Conservation (phyloP, 1,140 invertebrate species). For the Kradibia gibbosae region DNA sequence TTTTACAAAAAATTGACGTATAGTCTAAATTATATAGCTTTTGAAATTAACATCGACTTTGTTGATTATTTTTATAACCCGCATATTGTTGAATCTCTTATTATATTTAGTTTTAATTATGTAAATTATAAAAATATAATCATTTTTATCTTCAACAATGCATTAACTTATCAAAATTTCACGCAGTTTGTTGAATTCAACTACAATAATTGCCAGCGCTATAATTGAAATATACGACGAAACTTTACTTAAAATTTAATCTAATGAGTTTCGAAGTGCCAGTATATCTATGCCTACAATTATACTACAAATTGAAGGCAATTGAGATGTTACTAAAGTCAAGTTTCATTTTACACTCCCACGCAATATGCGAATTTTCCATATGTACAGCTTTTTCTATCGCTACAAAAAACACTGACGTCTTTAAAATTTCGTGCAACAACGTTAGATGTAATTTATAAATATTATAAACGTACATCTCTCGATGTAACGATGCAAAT, state of each 20-base stretch:
- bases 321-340: constrained; percentile 37
- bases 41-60: too few species aligned
- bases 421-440: too few species aligned
- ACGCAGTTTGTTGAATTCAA: background rate
- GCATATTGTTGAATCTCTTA: too few species aligned
- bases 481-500: too few species aligned
- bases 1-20: too few species aligned
- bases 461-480: too few species aligned
- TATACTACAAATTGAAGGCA: constrained; percentile 19
- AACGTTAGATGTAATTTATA: too few species aligned
- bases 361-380: constrained; percentile 13
- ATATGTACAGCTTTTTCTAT: background rate
- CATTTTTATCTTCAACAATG: background rate
- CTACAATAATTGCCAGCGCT: constrained; percentile 3
- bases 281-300: constrained; percentile 11
- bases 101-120: too few species aligned
- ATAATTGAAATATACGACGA: background rate
- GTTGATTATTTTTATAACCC: too few species aligned
- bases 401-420: background rate
- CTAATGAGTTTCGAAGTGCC: constrained; percentile 27
- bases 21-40: too few species aligned
- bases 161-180: constrained; percentile 11
- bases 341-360: constrained; percentile 2
- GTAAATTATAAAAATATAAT: too few species aligned
- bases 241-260: background rate